Conservation (phyloP, 1,140 invertebrate genomes). For the Scaptomyza pallida region DNA sequence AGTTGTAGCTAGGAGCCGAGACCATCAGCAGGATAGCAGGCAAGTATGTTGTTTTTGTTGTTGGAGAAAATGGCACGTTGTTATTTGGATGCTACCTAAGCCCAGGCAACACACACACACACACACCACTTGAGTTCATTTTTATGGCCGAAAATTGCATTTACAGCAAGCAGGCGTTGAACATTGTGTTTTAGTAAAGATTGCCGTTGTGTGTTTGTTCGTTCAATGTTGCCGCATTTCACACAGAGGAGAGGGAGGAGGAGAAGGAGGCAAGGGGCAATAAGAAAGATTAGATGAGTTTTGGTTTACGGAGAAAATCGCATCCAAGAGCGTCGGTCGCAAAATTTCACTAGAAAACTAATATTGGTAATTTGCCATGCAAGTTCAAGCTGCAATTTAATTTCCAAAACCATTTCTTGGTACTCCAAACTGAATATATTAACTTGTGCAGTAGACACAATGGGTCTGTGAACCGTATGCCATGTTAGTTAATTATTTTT, state of each 20-base stretch:
- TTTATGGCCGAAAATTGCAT: slow-evolving; percentile 24
- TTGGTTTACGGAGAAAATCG: slow-evolving; percentile 2
- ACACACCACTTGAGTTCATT: slow-evolving; percentile 33
- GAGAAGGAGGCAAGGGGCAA: slow-evolving; percentile 15
- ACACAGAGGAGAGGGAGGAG: no score
- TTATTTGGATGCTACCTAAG: slow-evolving; percentile 55
- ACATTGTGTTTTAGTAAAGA: slow-evolving; percentile 7
- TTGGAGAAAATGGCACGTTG: slow-evolving; percentile 14
- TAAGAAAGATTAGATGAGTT: slow-evolving; percentile 24
- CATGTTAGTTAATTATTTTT: no score
- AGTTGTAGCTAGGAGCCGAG: not conserved
- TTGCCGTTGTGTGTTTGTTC: not conserved
- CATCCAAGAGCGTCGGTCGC: not conserved
- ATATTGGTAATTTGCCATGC: not conserved
- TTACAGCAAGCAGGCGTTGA: slow-evolving; percentile 17
- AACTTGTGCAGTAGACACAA: no score
- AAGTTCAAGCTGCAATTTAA: not conserved
- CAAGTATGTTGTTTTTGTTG: not conserved
- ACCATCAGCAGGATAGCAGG: not conserved
- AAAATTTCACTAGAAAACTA: not conserved
- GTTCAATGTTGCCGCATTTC: slow-evolving; percentile 54
- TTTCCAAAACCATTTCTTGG: not conserved
- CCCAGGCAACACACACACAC: slow-evolving; percentile 1
- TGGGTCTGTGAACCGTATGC: no score
- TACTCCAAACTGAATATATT: no score